Evolutionary conservation across 2,797 vertebrate species (phyloP).

Genomic region (Babyrousa celebensis): DNA sequence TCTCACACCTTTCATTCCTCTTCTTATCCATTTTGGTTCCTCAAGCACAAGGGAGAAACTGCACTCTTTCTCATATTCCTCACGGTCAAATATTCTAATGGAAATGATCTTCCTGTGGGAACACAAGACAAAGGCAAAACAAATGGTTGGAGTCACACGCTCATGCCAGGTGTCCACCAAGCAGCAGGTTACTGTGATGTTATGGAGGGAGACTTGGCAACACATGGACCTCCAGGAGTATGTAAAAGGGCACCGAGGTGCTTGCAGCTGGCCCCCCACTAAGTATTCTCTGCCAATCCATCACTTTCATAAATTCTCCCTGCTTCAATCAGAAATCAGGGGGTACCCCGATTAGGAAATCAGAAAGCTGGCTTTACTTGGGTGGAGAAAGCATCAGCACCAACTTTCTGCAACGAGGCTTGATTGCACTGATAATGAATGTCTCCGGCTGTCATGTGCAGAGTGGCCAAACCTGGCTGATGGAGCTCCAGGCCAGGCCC

Average conservation of each 20-base stretch:
- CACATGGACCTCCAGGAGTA: constrained; percentile 86
- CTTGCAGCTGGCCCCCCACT: background rate
- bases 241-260: constrained; percentile 85
- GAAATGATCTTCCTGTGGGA: constrained; percentile 97
- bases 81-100: constrained; percentile 97
- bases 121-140: constrained; percentile 96
- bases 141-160: constrained; percentile 93
- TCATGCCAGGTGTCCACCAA: constrained; percentile 90
- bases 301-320: background rate
- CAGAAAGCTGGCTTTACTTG: constrained; percentile 22
- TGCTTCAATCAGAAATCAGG: background rate
- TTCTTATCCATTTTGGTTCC: constrained; percentile 96
- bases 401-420: background rate
- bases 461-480: background rate
- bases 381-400: background rate
- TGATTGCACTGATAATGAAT: background rate
- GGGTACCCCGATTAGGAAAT: background rate
- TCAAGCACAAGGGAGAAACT: constrained; percentile 97
- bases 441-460: background rate
- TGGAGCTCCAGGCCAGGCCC: background rate
- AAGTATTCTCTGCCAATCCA: background rate
- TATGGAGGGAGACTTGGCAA: constrained; percentile 86
- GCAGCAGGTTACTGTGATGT: constrained; percentile 90
- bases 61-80: constrained; percentile 98
- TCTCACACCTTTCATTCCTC: constrained; percentile 99